A percentile compares a stretch with the other conserved stretches of the same genome.
Evolutionary conservation across 1,140 invertebrate genomes (phyloP).

Genomic region (Drosophila eugracilis): DNA sequence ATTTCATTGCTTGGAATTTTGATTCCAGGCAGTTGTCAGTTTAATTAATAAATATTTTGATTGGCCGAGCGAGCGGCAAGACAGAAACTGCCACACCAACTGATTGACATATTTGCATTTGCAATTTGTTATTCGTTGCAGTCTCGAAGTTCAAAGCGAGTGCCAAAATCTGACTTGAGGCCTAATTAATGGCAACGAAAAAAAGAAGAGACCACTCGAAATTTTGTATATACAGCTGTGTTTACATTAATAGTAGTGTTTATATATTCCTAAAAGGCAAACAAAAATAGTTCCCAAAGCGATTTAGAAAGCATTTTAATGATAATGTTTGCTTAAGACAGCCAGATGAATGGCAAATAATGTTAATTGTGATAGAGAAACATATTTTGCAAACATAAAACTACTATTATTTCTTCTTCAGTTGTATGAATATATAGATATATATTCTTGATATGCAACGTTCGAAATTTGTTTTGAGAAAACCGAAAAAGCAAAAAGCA

Average conservation of each 20-base stretch:
- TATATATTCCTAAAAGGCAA: not conserved
- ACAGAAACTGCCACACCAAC: slow-evolving; percentile 4
- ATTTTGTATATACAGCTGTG: not conserved
- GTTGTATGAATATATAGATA: not conserved
- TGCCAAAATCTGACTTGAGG: slow-evolving; percentile 13
- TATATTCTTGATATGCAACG: slow-evolving; percentile 33
- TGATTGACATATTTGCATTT: slow-evolving; percentile 51
- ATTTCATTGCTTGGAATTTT: slow-evolving; percentile 13
- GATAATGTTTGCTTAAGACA: too few relatives aligned
- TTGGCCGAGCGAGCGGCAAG: not conserved
- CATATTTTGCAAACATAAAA: too few relatives aligned
- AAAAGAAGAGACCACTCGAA: not conserved
- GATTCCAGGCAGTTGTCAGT: slow-evolving; percentile 10
- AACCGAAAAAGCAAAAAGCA: slow-evolving; percentile 35
- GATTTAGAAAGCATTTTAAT: too few relatives aligned
- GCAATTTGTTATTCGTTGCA: slow-evolving; percentile 11
- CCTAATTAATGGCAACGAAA: slow-evolving; percentile 2
- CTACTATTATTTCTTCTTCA: slow-evolving; percentile 1
- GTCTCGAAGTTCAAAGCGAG: slow-evolving; percentile 4
- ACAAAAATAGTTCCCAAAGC: not conserved
- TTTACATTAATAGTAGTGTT: not conserved
- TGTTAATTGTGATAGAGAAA: too few relatives aligned
- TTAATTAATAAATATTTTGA: slow-evolving; percentile 51
- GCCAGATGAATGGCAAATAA: too few relatives aligned
- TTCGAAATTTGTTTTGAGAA: slow-evolving; percentile 26